Conservation (phyloP, 2,888 invertebrate genomes). For the Campopleginae sp. region DNA sequence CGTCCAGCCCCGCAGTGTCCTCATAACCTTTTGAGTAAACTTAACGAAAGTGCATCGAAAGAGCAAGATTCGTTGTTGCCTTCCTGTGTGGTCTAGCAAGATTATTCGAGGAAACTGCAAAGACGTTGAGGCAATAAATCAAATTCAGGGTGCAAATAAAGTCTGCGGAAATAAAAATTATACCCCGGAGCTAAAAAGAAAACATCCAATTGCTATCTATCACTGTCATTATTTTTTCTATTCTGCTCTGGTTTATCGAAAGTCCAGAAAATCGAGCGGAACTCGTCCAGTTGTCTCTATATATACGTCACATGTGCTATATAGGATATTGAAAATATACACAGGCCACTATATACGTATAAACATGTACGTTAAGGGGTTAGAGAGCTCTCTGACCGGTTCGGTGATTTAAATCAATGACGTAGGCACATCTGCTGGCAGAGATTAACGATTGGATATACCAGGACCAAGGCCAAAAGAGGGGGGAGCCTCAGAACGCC, state of each 20-base stretch:
- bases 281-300: constrained; percentile 17
- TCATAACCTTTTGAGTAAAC: background rate
- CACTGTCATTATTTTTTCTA: constrained; percentile 25
- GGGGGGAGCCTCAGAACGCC: constrained; percentile 65
- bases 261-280: constrained; percentile 11
- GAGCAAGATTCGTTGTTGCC: constrained; percentile 9
- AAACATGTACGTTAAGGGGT: constrained; percentile 72
- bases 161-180: background rate
- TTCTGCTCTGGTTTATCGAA: background rate
- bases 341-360: constrained; percentile 26
- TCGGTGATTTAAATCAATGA: constrained; percentile 81
- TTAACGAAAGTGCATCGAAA: background rate
- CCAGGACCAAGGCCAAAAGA: constrained; percentile 69
- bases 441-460: constrained; percentile 80
- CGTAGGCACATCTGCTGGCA: constrained; percentile 79
- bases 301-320: constrained; percentile 22
- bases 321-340: constrained; percentile 17
- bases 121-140: background rate
- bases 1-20: background rate
- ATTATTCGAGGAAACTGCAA: background rate
- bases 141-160: background rate
- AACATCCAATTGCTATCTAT: background rate
- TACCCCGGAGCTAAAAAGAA: background rate
- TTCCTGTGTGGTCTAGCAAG: constrained; percentile 27
- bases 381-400: constrained; percentile 71